phyloP scores from a whole-genome alignment of 2,113 vertebrate genomes.

The Aspiorhynchus laticeps region DNA sequence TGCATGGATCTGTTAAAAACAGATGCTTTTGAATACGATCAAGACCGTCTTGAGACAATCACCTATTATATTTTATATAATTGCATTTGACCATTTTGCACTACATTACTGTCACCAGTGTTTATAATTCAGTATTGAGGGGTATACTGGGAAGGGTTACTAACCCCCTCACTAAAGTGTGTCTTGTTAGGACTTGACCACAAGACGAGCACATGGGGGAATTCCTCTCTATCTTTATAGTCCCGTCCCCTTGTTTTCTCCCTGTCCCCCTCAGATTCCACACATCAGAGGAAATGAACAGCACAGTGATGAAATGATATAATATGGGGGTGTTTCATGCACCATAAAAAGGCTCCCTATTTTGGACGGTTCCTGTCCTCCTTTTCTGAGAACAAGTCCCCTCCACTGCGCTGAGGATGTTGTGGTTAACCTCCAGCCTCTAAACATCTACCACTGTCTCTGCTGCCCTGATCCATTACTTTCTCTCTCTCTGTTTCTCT shows the following conservation, averaged over 20 bases:
- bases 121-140: not conserved
- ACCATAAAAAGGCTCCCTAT: constrained; percentile 28
- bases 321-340: constrained; percentile 13
- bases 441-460: constrained; percentile 22
- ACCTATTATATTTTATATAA: not conserved
- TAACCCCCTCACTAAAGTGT: not conserved
- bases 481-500: constrained; percentile 5
- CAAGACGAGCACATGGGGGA: constrained; percentile 6
- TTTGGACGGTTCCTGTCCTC: not conserved
- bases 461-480: not conserved
- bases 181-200: constrained; percentile 15
- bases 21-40: not conserved
- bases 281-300: constrained; percentile 6
- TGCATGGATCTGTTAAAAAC: constrained; percentile 10
- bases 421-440: constrained; percentile 27
- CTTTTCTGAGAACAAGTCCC: constrained; percentile 8
- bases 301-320: constrained; percentile 6
- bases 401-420: constrained; percentile 17
- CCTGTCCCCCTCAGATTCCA: not conserved
- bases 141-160: not conserved
- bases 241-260: not conserved
- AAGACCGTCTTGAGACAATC: not conserved
- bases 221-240: constrained; percentile 16
- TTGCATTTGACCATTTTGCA: not conserved
- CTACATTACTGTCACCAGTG: not conserved